Evolutionary conservation across 2,113 vertebrate species (phyloP), one percentile per base, ranked within the genome.

Genomic region (Ciconia maguari): DNA sequence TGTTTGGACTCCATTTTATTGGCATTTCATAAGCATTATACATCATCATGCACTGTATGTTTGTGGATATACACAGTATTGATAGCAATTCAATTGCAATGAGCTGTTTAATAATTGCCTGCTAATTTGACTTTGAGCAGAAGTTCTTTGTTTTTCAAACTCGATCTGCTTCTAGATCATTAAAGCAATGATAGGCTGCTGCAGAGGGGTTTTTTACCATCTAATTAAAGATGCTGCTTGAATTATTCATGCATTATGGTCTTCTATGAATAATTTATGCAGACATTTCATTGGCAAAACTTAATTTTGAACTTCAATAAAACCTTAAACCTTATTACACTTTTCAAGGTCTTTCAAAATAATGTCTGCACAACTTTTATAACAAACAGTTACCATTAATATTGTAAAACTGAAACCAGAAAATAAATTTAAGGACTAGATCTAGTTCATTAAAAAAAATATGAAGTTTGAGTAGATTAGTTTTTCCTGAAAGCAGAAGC

Each of bases 181-280:
- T 96, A 92, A 89, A 92, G 34, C 42, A 64, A 36, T 80, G 91
- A 92, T 92, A 85, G 49, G 70, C 16, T 93, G 51, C 49, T 85
- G 41, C 21, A 87, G 46, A 83, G 18, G 1, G 2, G 41, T 95
- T 87, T 87, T 95, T 83, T 88, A 83, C 42, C 22, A 83, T 78
- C 66, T 94, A 94, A 94, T 95, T 97, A 94, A 89, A 96, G 55
- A 86, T 86, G 51, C 22, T 49, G 3, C 27, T 90, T 95, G 80
- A 97, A 97, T 96, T 95, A 95, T 96, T 95, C 54, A 95, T 96
- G 16, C 21, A 60, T 93, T 90, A 96, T 89, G 48, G 36, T 54
- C 32, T 87, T 82, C 78, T 55, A 89, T 90, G 78, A 96, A 96
- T 96, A 97, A 97, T 96, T 95, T 96, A 97, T 83, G 27, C 64